A percentile compares a stretch with the other conserved stretches of the same genome.
Conservation (phyloP, 2,888 invertebrate species). For the Tinea pellionella region DNA sequence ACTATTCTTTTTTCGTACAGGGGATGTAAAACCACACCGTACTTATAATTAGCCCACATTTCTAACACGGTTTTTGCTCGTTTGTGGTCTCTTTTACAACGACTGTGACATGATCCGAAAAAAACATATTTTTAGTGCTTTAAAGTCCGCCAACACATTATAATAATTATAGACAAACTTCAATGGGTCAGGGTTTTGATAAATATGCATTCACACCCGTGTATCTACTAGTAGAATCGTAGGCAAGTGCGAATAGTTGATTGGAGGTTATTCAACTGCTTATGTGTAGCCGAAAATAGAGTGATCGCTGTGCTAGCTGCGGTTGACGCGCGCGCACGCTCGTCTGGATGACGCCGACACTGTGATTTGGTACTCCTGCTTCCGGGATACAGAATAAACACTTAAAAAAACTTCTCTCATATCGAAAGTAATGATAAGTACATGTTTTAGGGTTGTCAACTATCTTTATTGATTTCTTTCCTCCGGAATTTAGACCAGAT, state of each 20-base stretch:
- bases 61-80: background rate
- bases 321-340: conserved; percentile 12
- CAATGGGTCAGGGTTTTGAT: conserved; percentile 1
- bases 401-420: background rate
- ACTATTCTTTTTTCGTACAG: background rate
- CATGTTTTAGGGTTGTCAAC: background rate
- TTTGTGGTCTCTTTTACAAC: background rate
- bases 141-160: background rate
- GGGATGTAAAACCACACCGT: background rate
- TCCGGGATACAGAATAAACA: conserved; percentile 9
- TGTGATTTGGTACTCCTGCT: conserved; percentile 2
- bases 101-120: background rate
- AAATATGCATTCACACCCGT: background rate
- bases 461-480: background rate
- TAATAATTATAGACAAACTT: background rate
- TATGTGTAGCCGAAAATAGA: conserved; percentile 57
- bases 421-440: background rate
- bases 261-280: conserved; percentile 70
- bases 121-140: background rate
- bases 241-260: conserved; percentile 60
- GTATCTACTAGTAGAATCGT: background rate
- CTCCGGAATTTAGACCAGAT: background rate
- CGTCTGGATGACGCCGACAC: background rate
- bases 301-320: conserved; percentile 35
- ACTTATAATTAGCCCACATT: background rate